phyloP scores from a whole-genome alignment of 2,113 vertebrate species.

The Nesoenas mayeri region DNA sequence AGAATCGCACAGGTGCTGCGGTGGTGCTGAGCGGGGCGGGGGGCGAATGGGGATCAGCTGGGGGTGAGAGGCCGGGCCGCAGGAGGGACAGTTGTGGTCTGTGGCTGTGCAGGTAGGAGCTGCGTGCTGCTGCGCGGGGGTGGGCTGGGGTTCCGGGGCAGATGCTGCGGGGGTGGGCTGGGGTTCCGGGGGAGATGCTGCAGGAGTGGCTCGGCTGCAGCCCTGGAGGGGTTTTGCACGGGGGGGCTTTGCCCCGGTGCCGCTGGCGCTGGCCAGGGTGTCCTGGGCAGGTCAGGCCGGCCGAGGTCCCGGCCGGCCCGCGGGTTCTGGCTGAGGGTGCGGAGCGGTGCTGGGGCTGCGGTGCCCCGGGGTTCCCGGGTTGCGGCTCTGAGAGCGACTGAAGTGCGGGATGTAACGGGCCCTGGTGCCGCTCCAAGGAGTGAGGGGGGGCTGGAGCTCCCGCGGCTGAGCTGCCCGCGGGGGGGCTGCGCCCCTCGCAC shows the following conservation, averaged over 20 bases:
- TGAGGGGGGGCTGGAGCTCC: not conserved
- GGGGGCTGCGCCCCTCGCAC: not conserved
- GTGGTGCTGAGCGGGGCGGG: not conserved
- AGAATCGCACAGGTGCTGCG: rapidly evolving
- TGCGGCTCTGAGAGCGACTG: not conserved
- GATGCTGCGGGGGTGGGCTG: too few relatives aligned
- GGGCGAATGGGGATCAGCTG: not conserved
- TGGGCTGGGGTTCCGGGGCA: too few relatives aligned
- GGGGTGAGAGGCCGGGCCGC: rapidly evolving
- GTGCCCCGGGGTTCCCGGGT: rapidly evolving
- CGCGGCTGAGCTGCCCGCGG: not conserved
- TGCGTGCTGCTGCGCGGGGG: not conserved
- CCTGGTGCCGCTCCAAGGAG: not conserved
- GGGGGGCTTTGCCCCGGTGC: too few relatives aligned
- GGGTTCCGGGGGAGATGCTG: too few relatives aligned
- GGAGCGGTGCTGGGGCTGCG: rapidly evolving
- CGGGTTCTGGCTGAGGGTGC: not conserved
- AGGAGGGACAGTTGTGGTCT: not conserved
- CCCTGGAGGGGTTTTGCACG: too few relatives aligned
- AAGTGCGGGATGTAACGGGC: rapidly evolving
- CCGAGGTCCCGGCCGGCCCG: not conserved
- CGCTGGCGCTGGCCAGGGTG: not conserved
- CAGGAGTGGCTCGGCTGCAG: too few relatives aligned
- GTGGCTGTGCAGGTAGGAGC: not conserved
- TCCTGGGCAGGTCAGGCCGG: not conserved